These are phyloP conservation scores for Triplophysa dalaica DNA, from an alignment of 2,113 vertebrate genomes.

Conservation along the genomic window DNA sequence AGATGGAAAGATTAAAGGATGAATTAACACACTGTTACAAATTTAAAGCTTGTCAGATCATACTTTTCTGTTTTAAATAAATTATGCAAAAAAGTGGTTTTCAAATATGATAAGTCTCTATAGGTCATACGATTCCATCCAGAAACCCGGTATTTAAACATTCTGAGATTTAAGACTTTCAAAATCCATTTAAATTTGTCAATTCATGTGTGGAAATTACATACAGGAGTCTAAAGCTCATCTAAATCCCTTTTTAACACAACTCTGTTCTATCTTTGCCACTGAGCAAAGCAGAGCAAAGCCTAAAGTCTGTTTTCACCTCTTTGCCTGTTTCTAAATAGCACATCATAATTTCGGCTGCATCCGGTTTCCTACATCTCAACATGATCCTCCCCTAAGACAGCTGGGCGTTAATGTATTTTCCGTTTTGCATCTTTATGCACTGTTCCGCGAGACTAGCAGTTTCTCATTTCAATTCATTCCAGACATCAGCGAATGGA, in stretches of 20 bases:
- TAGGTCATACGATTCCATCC: neutral
- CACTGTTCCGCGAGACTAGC: constrained; percentile 49
- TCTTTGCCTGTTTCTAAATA: constrained; percentile 58
- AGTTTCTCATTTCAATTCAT: constrained; percentile 44
- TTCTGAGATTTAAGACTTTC: neutral
- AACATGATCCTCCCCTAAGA: constrained; percentile 26
- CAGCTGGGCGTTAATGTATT: constrained; percentile 23
- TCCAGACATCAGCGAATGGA: constrained; percentile 61
- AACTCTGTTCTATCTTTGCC: constrained; percentile 14
- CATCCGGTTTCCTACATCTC: constrained; percentile 51
- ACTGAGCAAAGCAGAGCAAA: constrained; percentile 47
- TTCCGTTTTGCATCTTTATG: constrained; percentile 38
- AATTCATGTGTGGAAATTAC: neutral
- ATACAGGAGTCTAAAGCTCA: neutral
- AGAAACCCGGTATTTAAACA: neutral
- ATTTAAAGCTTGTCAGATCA: neutral
- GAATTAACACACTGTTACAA: neutral
- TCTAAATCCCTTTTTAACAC: constrained; percentile 11
- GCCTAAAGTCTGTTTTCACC: constrained; percentile 45
- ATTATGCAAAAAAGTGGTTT: neutral
- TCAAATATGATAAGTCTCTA: neutral
- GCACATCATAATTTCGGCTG: constrained; percentile 56
- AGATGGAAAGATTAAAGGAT: constrained; percentile 35
- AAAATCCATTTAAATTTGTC: neutral
- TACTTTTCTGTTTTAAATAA: neutral